These are phyloP conservation scores for Ursus arctos DNA, from an alignment of 2,113 vertebrate genomes.

Conservation along the genomic window DNA sequence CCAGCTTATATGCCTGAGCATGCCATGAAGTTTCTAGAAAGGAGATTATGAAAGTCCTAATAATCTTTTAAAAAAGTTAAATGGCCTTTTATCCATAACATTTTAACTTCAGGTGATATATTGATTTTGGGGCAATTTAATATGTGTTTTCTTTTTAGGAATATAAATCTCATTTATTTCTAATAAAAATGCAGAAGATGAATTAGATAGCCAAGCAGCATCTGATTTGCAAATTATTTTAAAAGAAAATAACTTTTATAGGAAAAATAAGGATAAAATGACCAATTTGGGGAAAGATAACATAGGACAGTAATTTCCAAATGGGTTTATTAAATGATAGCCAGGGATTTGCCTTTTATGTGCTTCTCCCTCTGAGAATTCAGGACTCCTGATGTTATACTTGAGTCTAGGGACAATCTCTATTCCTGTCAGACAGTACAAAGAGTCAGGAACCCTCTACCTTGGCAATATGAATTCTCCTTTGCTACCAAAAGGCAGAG, in stretches of 20 bases:
- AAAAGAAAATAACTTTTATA: slow-evolving; percentile 3
- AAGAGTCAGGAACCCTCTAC: neutral
- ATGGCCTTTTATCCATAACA: slow-evolving; percentile 4
- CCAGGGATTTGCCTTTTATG: neutral
- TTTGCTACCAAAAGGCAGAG: neutral
- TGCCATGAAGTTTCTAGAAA: neutral
- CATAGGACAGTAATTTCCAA: neutral
- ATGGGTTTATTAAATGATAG: neutral
- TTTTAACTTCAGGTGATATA: slow-evolving; percentile 29
- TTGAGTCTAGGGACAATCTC: neutral
- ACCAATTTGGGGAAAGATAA: neutral
- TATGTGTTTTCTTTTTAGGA: neutral
- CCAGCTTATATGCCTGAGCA: neutral
- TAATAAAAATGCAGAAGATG: slow-evolving; percentile 41
- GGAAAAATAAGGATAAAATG: slow-evolving; percentile 39
- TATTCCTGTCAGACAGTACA: neutral
- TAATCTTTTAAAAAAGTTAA: slow-evolving; percentile 39
- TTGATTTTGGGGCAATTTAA: slow-evolving; percentile 17
- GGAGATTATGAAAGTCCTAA: slow-evolving; percentile 18
- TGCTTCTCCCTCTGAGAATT: neutral
- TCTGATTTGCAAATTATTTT: slow-evolving; percentile 32
- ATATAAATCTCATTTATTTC: slow-evolving; percentile 33
- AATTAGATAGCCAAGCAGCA: slow-evolving; percentile 30
- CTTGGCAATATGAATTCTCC: neutral
- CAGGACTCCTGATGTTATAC: neutral